phyloP scores from a whole-genome alignment of 2,888 invertebrate genomes.

The Chorisops tibialis region DNA sequence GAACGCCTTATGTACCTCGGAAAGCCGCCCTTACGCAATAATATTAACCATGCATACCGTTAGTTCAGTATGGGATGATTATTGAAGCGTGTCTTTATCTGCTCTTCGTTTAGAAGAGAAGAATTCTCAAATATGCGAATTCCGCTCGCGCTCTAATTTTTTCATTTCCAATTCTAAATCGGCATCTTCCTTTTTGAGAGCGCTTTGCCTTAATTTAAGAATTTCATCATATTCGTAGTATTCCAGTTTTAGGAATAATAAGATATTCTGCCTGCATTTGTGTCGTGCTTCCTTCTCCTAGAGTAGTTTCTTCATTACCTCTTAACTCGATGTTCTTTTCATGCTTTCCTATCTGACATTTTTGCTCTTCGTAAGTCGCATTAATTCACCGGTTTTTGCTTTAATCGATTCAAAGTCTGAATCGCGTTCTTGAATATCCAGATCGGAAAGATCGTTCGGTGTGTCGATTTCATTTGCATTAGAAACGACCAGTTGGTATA shows the following conservation, averaged over 20 bases:
- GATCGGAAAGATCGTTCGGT: constrained; percentile 89
- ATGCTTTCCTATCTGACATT: constrained; percentile 88
- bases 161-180: constrained; percentile 98
- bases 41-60: constrained; percentile 91
- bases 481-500: constrained; percentile 14
- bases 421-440: constrained; percentile 90
- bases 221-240: constrained; percentile 99
- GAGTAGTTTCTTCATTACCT: constrained; percentile 93
- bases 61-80: constrained; percentile 97
- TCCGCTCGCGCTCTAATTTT: constrained; percentile 95
- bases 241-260: constrained; percentile 96
- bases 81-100: constrained; percentile 79
- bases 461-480: constrained; percentile 57
- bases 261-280: constrained; percentile 97
- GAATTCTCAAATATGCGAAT: constrained; percentile 96
- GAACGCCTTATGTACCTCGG: constrained; percentile 97
- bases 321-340: constrained; percentile 93
- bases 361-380: constrained; percentile 89
- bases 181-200: constrained; percentile 97
- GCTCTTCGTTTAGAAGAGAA: constrained; percentile 99
- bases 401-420: constrained; percentile 91
- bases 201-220: constrained; percentile 93
- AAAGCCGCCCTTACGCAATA: constrained; percentile 97
- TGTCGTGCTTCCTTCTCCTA: constrained; percentile 97
- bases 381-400: constrained; percentile 93